Evolutionary conservation across 2,113 vertebrate species (phyloP), one percentile per base, ranked within the genome.

Genomic region (Lagopus leucura): DNA sequence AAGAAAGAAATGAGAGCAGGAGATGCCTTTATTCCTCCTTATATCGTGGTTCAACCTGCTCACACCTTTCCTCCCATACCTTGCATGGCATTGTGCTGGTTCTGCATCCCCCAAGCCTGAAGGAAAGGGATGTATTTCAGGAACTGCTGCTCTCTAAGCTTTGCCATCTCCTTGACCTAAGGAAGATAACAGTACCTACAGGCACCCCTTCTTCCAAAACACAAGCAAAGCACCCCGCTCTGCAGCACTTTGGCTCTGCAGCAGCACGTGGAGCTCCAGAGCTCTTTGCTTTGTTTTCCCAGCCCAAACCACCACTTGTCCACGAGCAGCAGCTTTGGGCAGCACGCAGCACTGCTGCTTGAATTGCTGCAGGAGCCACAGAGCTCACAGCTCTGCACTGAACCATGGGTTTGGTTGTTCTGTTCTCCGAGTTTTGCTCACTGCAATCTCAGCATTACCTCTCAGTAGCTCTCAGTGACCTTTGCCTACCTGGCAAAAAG

Each of bases 401-500:
- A 52, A 76, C 76, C 63, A 4, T 0, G 25, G 25, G 30, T 24
- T 73, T 76, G 60, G 79, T 34, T 19, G 58, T 57, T 1, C 2
- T 5, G 79, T 57, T 1, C 3, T 5, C 34, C 30, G 45, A 69
- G 82, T 13, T 57, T 27, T 67, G 8, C 47, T 69, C n/a, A n/a
- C 60, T 57, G 48, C 84, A 40, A 42, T 48, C 30, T 93, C 73
- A 47, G 48, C 10, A 0, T 82, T 43, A 36, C 0, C 3, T 40
- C 63, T 50, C 22, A 12, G 21, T 50, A 50, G 11, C 48, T 92
- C 64, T 57, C 22, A 0, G 24, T 73, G 75, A 63, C 75, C 92
- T 82, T 93, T 74, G 74, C 91, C 84, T 91, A 88, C 72, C 87
- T 94, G 89, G 93, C 93, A 85, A 66, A 89, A 90, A 83, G 81